Evolutionary conservation across 2,797 vertebrate genomes (phyloP).

Genomic region (Denticeps clupeoides): DNA sequence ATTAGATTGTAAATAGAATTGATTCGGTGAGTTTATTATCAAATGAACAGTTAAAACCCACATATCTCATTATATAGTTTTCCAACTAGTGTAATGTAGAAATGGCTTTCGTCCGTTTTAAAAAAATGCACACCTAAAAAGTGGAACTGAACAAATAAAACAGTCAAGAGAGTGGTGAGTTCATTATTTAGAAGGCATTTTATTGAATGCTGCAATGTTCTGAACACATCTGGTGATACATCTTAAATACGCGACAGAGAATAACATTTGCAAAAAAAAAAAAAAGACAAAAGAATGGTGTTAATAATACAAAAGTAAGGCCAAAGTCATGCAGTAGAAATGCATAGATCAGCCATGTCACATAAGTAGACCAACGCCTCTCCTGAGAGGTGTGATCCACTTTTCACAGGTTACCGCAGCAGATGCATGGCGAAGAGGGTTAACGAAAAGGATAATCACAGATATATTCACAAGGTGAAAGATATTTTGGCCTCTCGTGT

Average conservation of each 20-base stretch:
- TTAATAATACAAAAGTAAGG: neutral
- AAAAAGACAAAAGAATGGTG: conserved; percentile 1
- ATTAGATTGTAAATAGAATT: too few relatives aligned
- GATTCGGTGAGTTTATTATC: too few relatives aligned
- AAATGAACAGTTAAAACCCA: too few relatives aligned
- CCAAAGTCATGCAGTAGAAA: conserved; percentile 4
- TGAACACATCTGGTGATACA: conserved; percentile 50
- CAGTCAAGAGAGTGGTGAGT: neutral
- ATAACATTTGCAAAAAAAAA: conserved; percentile 6
- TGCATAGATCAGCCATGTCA: too few relatives aligned
- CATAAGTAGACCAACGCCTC: too few relatives aligned
- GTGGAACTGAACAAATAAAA: neutral
- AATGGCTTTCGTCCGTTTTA: too few relatives aligned
- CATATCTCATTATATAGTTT: too few relatives aligned
- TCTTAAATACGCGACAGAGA: conserved; percentile 14
- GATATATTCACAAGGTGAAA: conserved; percentile 7
- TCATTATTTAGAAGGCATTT: conserved; percentile 54
- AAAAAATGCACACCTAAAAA: too few relatives aligned
- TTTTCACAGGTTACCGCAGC: too few relatives aligned
- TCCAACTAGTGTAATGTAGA: too few relatives aligned
- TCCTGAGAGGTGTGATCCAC: too few relatives aligned
- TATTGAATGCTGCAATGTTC: conserved; percentile 75
- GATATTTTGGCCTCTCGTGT: neutral
- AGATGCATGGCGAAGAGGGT: too few relatives aligned
- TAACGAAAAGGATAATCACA: conserved; percentile 15